Evolutionary conservation across 1,140 invertebrate species (phyloP).

Genomic region (Laupala kohalensis): DNA sequence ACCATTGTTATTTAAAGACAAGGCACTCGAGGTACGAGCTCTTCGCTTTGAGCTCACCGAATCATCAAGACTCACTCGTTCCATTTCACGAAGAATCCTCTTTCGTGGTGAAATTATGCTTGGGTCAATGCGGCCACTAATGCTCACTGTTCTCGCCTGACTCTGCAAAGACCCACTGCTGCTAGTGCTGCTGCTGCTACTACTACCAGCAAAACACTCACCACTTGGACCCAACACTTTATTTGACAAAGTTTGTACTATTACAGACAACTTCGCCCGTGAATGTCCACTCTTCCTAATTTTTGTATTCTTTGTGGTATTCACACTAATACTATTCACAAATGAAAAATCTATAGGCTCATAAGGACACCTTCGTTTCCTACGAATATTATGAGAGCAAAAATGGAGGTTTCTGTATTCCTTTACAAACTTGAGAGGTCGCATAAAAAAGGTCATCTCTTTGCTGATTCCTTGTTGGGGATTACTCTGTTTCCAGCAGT

Average conservation of each 20-base stretch:
- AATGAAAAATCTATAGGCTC: slow-evolving; percentile 8
- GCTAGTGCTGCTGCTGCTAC: slow-evolving; percentile 2
- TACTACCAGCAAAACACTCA: slow-evolving; percentile 7
- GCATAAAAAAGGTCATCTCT: slow-evolving; percentile 58
- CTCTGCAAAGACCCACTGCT: slow-evolving; percentile 21
- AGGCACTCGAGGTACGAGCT: slow-evolving; percentile 17
- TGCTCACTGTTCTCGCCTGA: slow-evolving; percentile 24
- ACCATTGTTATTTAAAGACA: slow-evolving; percentile 12
- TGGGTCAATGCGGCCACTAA: slow-evolving; percentile 33
- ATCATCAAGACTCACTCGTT: slow-evolving; percentile 56
- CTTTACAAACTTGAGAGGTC: slow-evolving; percentile 15
- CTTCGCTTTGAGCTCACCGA: slow-evolving; percentile 21
- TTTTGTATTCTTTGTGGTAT: slow-evolving; percentile 3
- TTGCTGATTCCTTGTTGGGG: slow-evolving; percentile 56
- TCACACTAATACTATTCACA: slow-evolving; percentile 4
- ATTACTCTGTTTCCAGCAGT: slow-evolving; percentile 68
- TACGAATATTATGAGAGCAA: slow-evolving; percentile 10
- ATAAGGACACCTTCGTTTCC: slow-evolving; percentile 16
- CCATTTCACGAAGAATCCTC: slow-evolving; percentile 55
- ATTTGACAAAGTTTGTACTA: slow-evolving; percentile 21
- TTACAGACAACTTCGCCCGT: slow-evolving; percentile 10
- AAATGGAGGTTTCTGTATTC: slow-evolving; percentile 13
- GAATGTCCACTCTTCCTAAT: slow-evolving; percentile 3
- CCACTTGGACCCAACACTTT: slow-evolving; percentile 15
- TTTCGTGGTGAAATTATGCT: slow-evolving; percentile 55